Percentiles rank a stretch among this genome's conserved stretches.
These are phyloP conservation scores for Tigriopus californicus DNA, from an alignment of 2,888 invertebrate species.

Conservation along the genomic window DNA sequence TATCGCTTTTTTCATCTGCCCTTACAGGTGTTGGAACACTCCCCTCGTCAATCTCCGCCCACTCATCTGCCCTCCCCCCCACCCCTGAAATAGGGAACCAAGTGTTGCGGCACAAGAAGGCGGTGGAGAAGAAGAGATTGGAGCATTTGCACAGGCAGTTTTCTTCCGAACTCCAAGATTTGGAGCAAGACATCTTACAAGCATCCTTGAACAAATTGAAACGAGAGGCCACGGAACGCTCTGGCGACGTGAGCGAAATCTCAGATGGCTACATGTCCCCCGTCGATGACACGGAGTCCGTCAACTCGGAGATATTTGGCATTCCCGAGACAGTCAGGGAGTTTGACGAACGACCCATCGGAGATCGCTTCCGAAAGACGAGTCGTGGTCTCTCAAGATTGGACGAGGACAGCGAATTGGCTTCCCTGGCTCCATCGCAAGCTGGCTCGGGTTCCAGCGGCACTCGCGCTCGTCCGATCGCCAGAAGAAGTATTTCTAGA, in stretches of 20 bases:
- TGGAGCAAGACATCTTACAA: neutral
- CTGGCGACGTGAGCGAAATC: neutral
- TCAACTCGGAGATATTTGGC: neutral
- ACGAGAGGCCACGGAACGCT: neutral
- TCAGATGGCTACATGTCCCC: slow-evolving; percentile 4
- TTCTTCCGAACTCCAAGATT: neutral
- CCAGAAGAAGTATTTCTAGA: slow-evolving; percentile 13
- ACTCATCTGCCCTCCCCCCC: neutral
- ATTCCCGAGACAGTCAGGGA: neutral
- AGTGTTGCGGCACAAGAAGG: no score
- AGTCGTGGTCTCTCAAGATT: neutral
- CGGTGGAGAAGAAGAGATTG: no score
- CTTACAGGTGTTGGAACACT: neutral
- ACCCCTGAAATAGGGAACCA: no score
- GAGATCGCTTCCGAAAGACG: neutral
- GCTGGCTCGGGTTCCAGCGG: neutral
- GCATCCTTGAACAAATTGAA: neutral
- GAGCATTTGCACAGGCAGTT: neutral
- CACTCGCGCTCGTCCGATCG: neutral
- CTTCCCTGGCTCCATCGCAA: neutral
- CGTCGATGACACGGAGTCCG: neutral
- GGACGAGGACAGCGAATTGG: slow-evolving; percentile 1
- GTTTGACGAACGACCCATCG: neutral
- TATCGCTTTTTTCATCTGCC: neutral
- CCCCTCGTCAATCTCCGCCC: neutral